Percentiles rank a stretch among this genome's conserved stretches.
These are phyloP conservation scores for Castor canadensis DNA, from an alignment of 2,113 vertebrate species.

Conservation along the genomic window DNA sequence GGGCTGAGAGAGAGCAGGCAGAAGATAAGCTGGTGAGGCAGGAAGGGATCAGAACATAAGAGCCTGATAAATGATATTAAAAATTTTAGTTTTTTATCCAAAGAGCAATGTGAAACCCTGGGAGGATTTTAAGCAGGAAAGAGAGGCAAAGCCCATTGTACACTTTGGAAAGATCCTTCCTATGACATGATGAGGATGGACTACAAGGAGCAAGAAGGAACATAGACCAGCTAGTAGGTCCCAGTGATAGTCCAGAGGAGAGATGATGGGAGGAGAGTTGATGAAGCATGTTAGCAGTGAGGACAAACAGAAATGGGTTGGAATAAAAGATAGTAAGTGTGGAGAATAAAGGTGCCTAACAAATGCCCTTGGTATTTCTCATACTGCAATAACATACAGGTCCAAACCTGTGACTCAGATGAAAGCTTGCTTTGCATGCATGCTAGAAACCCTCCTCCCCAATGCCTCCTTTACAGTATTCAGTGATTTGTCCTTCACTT, in stretches of 20 bases:
- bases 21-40: neutral
- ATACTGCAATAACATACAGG: neutral
- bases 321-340: neutral
- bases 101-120: neutral
- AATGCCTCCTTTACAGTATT: neutral
- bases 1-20: neutral
- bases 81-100: neutral
- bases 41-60: neutral
- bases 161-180: neutral
- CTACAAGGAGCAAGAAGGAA: neutral
- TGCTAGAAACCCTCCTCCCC: neutral
- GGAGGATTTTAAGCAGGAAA: neutral
- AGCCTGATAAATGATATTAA: neutral
- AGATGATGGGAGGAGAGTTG: neutral
- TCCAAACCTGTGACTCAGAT: neutral
- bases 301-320: neutral
- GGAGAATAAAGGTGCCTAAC: neutral
- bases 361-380: neutral
- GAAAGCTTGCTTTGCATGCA: neutral
- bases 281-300: neutral
- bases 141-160: neutral
- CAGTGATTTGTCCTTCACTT: neutral
- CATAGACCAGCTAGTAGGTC: neutral
- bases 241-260: neutral
- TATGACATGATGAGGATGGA: neutral